Conservation (phyloP, 2,888 invertebrate genomes). For the Minunthozetes semirufus region DNA sequence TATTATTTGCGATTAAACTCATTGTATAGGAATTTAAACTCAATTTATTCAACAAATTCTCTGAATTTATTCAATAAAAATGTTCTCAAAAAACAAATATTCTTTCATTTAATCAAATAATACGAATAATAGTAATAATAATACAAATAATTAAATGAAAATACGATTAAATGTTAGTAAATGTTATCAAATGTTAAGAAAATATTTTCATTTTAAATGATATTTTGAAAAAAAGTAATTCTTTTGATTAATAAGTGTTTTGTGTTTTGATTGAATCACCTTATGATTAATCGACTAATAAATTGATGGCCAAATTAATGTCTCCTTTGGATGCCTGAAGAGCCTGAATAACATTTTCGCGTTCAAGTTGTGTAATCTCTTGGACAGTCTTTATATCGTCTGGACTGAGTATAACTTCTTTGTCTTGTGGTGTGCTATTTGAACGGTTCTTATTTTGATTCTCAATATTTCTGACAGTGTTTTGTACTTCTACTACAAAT, state of each 20-base stretch:
- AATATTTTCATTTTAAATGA: no score
- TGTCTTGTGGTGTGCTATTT: background rate
- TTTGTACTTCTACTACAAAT: background rate
- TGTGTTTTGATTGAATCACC: background rate
- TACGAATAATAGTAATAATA: no score
- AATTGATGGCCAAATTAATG: slow-evolving; percentile 6
- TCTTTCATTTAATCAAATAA: no score
- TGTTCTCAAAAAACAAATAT: no score
- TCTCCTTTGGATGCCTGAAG: background rate
- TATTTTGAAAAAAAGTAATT: background rate
- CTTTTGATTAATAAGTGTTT: background rate
- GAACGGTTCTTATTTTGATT: background rate
- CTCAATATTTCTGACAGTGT: background rate
- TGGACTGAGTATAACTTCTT: background rate
- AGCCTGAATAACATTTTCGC: background rate
- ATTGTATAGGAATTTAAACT: no score
- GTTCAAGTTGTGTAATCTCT: background rate
- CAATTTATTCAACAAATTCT: no score
- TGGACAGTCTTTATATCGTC: background rate
- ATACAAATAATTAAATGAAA: no score
- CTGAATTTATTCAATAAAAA: no score
- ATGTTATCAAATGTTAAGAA: no score
- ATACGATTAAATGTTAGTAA: no score
- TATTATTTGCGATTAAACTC: no score
- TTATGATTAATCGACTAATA: no score